Conservation (phyloP, 2,888 invertebrate genomes). For the Cylindroiulus punctatus region DNA sequence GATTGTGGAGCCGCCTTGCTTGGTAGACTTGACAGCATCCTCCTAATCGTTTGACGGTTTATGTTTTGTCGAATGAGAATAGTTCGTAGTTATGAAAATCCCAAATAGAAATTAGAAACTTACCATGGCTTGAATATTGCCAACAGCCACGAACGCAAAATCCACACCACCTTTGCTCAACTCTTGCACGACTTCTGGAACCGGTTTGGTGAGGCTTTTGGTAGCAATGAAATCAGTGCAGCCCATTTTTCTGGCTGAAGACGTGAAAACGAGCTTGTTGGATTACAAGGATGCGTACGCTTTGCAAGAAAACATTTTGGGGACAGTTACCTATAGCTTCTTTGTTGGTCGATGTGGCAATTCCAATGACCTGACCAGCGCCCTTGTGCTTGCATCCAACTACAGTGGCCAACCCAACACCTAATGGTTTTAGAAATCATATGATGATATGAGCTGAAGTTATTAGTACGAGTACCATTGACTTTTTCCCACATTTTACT, state of each 20-base stretch:
- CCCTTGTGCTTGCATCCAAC: slow-evolving; percentile 50
- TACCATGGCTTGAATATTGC: slow-evolving; percentile 36
- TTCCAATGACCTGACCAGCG: not conserved
- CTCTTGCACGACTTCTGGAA: slow-evolving; percentile 3
- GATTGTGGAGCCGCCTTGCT: not conserved
- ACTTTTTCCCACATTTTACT: too few species aligned
- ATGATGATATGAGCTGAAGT: too few species aligned
- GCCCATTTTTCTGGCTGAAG: slow-evolving; percentile 54
- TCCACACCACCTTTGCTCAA: slow-evolving; percentile 35
- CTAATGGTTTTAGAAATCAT: too few species aligned
- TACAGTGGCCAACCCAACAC: slow-evolving; percentile 44
- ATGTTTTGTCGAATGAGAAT: too few species aligned
- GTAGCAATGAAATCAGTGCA: slow-evolving; percentile 55
- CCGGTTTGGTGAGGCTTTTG: slow-evolving; percentile 13
- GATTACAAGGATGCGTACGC: too few species aligned
- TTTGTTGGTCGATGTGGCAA: slow-evolving; percentile 49
- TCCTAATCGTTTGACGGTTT: too few species aligned
- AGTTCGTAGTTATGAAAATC: not conserved
- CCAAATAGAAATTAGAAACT: not conserved
- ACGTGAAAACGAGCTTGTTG: too few species aligned
- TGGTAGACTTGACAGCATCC: slow-evolving; percentile 35
- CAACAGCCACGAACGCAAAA: slow-evolving; percentile 34
- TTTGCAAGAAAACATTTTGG: too few species aligned
- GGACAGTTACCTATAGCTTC: slow-evolving; percentile 53
- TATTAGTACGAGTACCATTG: too few species aligned